Evolutionary conservation across 2,888 invertebrate genomes (phyloP), one percentile per base, ranked within the genome.

Genomic region (Deilephila elpenor): DNA sequence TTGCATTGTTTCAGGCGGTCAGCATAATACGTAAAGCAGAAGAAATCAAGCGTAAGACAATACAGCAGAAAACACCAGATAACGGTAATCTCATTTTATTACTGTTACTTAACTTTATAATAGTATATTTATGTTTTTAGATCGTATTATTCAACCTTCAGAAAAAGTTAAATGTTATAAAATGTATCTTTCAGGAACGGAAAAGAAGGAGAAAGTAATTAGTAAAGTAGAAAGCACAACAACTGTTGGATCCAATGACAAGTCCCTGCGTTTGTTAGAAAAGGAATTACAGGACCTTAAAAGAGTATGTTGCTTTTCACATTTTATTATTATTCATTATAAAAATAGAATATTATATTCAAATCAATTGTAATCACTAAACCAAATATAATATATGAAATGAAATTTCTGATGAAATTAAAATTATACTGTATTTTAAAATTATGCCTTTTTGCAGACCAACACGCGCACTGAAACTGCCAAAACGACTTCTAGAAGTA

Each of bases 201-300:
- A 83, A 53, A 90, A 88, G 61, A 91, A 89, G 74, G 86, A 83
- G 29, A 88, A 90, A 76, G 32, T 77, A 0, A 74, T 70, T 17
- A 80, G 51, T 32, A 90, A 89, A 79, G 77, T 78, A 1, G 92
- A 91, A 64, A 89, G 79, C 74, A 84, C 81, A 67, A 87, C 80
- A 74, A 82, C 79, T 3, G 83, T 81, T 1, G 90, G 91, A 0
- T 88, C 87, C 78, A 95, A 86, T 76, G 94, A 95, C 75, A 93
- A 93, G 75, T 93, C 93, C 0, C 82, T 94, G 71, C 89, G 95
- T 32, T 90, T 96, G 17, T 84, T 96, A 20, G 96, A 96, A 79
- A 95, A 96, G 71, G 96, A 96, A 62, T 89, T 96, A 73, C 95
- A 95, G 73, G 96, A 96, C 79, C 88, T 96, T 59, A 95, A 96